Conservation (phyloP, 2,888 invertebrate species). For the Meta bourneti region DNA sequence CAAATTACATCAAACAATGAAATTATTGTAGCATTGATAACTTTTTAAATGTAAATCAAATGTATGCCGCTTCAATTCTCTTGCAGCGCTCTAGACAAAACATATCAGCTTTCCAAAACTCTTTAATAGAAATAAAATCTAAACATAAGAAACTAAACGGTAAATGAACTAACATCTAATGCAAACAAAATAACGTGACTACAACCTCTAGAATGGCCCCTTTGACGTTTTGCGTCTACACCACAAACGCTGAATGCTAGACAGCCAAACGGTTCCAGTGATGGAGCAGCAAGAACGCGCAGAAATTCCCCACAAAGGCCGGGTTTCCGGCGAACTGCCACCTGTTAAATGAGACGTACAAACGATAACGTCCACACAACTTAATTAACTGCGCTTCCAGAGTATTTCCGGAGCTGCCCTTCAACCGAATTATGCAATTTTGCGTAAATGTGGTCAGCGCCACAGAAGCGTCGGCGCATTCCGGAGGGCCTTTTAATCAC, state of each 20-base stretch:
- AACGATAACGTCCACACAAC: slow-evolving; percentile 43
- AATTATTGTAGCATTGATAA: no score
- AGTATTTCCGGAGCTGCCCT: background rate
- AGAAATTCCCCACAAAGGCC: background rate
- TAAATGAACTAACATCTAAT: no score
- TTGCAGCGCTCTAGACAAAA: no score
- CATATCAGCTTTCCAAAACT: no score
- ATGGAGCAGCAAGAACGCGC: background rate
- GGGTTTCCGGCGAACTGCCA: slow-evolving; percentile 11
- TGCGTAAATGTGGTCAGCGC: background rate
- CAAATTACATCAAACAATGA: no score
- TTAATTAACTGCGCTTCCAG: slow-evolving; percentile 54
- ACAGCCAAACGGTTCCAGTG: background rate
- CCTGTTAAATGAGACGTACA: slow-evolving; percentile 34
- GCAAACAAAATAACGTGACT: no score
- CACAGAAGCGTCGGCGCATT: no score
- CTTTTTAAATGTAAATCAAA: no score
- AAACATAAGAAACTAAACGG: no score
- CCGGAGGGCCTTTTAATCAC: background rate
- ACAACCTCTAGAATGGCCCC: background rate
- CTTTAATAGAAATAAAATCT: no score
- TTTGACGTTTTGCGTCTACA: background rate
- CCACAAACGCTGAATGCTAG: background rate
- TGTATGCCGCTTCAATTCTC: no score
- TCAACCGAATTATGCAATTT: slow-evolving; percentile 2